phyloP scores from a whole-genome alignment of 2,113 vertebrate genomes.

The Terrapene triunguis region DNA sequence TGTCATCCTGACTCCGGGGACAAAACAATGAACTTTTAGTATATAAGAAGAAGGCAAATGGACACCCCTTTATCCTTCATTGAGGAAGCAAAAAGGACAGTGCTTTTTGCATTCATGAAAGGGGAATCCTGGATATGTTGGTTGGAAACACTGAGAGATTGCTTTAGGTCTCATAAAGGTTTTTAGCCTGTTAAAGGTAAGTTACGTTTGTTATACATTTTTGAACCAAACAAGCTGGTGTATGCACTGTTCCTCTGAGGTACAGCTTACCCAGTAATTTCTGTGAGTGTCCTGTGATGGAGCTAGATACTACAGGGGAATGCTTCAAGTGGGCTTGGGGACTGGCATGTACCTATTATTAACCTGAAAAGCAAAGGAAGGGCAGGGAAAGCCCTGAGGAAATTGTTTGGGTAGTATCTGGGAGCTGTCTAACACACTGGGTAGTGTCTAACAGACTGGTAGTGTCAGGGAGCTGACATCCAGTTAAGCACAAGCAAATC shows the following conservation, averaged over 20 bases:
- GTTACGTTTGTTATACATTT: neutral
- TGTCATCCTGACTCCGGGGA: neutral
- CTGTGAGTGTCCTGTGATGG: neutral
- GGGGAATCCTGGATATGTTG: neutral
- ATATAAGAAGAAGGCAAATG: neutral
- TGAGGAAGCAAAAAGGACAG: neutral
- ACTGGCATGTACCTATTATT: neutral
- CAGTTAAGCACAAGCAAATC: no score
- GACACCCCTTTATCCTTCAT: neutral
- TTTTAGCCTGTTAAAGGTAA: neutral
- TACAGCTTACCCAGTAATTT: neutral
- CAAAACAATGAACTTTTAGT: neutral
- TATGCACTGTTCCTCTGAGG: neutral
- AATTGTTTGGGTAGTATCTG: neutral
- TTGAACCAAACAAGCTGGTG: neutral
- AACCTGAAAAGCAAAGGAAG: neutral
- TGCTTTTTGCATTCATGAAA: neutral
- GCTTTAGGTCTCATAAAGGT: neutral
- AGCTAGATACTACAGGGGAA: neutral
- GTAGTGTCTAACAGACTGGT: no score
- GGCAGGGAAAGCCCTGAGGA: neutral
- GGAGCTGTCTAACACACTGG: neutral
- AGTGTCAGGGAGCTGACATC: no score
- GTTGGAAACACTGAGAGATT: neutral
- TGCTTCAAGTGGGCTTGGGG: no score